A percentile compares a stretch with the other conserved stretches of the same genome.
Evolutionary conservation across 2,797 vertebrate species (phyloP).

Genomic region (Cossypha niveicapilla): DNA sequence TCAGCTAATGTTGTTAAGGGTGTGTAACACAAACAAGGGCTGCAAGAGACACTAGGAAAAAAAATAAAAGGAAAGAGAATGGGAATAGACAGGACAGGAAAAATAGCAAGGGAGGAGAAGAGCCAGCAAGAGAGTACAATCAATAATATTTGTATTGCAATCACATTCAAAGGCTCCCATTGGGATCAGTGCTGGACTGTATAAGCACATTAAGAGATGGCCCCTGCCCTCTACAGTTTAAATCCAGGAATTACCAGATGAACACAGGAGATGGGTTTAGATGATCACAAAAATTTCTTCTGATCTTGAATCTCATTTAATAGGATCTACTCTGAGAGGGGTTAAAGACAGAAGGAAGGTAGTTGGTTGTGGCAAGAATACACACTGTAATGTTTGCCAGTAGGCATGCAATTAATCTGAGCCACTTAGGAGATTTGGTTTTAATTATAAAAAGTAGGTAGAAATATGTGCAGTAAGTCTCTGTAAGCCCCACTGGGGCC

Average conservation of each 20-base stretch:
- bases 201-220: conserved; percentile 11
- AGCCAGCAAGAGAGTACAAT: background rate
- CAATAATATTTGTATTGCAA: conserved; percentile 37
- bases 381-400: background rate
- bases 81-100: background rate
- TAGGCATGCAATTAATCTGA: conserved; percentile 47
- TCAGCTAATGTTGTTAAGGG: conserved; percentile 49
- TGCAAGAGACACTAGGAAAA: background rate
- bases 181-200: background rate
- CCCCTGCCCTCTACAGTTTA: conserved; percentile 57
- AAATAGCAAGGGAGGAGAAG: conserved; percentile 5
- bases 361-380: conserved; percentile 25
- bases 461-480: conserved; percentile 32
- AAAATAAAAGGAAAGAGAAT: background rate
- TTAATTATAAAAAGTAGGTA: conserved; percentile 64
- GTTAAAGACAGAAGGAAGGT: conserved; percentile 7
- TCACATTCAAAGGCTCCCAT: conserved; percentile 1
- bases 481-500: background rate
- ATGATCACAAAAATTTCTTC: background rate
- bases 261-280: background rate
- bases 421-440: conserved; percentile 29
- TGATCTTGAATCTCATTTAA: conserved; percentile 12
- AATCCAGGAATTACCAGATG: conserved; percentile 34
- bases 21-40: conserved; percentile 23
- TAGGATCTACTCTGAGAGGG: background rate